Percentiles rank a stretch among this genome's conserved stretches.
Conservation (phyloP, 2,113 vertebrate genomes). For the Hyperopisus bebe region DNA sequence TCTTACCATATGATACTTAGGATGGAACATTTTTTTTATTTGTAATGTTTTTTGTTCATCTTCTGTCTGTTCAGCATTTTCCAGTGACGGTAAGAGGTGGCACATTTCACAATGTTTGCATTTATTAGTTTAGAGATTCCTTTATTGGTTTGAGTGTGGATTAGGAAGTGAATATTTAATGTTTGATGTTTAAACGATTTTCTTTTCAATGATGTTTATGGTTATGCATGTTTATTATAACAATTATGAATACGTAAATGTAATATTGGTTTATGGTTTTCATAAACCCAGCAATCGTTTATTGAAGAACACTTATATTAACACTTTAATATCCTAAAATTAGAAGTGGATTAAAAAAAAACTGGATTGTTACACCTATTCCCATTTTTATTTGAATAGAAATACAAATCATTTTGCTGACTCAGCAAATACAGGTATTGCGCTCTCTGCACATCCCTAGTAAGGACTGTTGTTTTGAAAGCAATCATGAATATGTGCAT, state of each 20-base stretch:
- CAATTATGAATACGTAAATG: not conserved
- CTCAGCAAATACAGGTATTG: not conserved
- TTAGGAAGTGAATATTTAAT: not conserved
- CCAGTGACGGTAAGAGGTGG: not conserved
- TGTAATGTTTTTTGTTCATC: not conserved
- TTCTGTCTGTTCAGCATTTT: not conserved
- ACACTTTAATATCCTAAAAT: not conserved
- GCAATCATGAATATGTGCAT: not conserved
- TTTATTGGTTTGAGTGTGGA: not conserved
- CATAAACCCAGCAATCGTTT: not conserved
- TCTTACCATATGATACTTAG: not conserved
- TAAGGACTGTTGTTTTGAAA: not conserved
- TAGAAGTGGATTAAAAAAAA: not conserved
- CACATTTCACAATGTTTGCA: not conserved
- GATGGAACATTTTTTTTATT: not conserved
- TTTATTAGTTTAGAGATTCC: not conserved
- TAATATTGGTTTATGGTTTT: not conserved
- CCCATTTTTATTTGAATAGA: not conserved
- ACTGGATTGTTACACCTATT: not conserved
- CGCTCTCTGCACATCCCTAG: not conserved
- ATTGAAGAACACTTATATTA: not conserved
- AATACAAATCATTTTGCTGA: not conserved
- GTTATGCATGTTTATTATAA: not conserved
- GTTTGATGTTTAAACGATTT: not conserved
- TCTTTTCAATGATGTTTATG: not conserved